Conservation (phyloP, 2,888 invertebrate species). For the Electrophaes corylata region DNA sequence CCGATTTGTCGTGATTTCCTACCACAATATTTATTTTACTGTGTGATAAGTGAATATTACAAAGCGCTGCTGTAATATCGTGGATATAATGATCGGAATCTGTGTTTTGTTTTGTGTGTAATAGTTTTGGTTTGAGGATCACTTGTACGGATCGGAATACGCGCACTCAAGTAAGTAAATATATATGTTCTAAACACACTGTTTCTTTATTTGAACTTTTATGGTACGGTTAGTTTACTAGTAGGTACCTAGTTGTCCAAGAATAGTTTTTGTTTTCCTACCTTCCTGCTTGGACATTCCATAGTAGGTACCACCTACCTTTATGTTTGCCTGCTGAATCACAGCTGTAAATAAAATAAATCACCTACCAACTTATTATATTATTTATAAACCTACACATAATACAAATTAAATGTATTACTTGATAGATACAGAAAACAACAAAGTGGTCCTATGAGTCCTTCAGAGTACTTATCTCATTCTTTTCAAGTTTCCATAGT, state of each 20-base stretch:
- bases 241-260: background rate
- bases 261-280: conserved; percentile 14
- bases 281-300: conserved; percentile 5
- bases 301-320: background rate
- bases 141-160: conserved; percentile 72
- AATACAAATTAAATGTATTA: too few species aligned
- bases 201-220: conserved; percentile 4
- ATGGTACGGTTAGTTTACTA: background rate
- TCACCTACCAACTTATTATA: background rate
- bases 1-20: conserved; percentile 51
- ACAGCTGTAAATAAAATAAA: background rate
- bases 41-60: conserved; percentile 53
- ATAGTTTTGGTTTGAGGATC: conserved; percentile 60
- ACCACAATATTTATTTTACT: conserved; percentile 45
- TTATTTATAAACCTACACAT: too few species aligned
- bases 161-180: conserved; percentile 77
- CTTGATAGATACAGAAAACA: too few species aligned
- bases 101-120: conserved; percentile 71
- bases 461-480: too few species aligned
- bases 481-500: too few species aligned
- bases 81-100: conserved; percentile 71
- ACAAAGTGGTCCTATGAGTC: too few species aligned
- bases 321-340: background rate
- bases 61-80: conserved; percentile 57
- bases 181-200: conserved; percentile 56